Evolutionary conservation across 2,113 vertebrate species (phyloP).

Genomic region (Mesitornis unicolor): DNA sequence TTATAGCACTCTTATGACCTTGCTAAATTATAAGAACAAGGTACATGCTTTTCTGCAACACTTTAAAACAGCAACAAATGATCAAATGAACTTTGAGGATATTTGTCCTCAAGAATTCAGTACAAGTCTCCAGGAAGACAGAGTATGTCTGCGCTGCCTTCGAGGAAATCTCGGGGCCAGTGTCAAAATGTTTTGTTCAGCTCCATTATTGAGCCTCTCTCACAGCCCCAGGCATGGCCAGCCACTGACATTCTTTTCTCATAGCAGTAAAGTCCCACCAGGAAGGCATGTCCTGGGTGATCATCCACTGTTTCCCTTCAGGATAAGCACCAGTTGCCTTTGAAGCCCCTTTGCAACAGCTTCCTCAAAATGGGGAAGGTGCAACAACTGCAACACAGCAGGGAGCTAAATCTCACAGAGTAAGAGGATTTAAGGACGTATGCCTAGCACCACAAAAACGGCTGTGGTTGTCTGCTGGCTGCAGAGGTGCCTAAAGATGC

Average conservation of each 20-base stretch:
- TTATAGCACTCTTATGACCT: not conserved
- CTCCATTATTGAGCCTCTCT: not conserved
- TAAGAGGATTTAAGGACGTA: not conserved
- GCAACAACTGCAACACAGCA: fast-evolving
- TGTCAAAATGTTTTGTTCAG: not conserved
- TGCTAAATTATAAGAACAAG: not conserved
- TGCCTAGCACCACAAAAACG: fast-evolving
- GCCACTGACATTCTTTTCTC: not conserved
- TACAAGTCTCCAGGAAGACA: not conserved
- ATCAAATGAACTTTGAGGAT: not conserved
- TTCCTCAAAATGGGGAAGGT: not conserved
- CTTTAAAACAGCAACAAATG: not conserved
- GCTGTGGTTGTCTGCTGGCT: not conserved
- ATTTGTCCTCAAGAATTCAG: not conserved
- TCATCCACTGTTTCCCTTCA: not conserved
- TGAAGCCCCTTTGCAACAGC: not conserved
- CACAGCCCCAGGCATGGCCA: not conserved
- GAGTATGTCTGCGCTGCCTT: not conserved
- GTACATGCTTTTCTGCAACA: not conserved
- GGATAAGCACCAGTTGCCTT: not conserved
- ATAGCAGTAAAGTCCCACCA: not conserved
- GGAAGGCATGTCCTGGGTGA: not conserved
- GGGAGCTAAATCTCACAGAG: not conserved
- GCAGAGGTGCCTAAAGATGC: no score
- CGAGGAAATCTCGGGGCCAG: not conserved